A percentile compares a stretch with the other conserved stretches of the same genome.
Conservation (phyloP, 2,113 vertebrate genomes). For the Neoarius graeffei region DNA sequence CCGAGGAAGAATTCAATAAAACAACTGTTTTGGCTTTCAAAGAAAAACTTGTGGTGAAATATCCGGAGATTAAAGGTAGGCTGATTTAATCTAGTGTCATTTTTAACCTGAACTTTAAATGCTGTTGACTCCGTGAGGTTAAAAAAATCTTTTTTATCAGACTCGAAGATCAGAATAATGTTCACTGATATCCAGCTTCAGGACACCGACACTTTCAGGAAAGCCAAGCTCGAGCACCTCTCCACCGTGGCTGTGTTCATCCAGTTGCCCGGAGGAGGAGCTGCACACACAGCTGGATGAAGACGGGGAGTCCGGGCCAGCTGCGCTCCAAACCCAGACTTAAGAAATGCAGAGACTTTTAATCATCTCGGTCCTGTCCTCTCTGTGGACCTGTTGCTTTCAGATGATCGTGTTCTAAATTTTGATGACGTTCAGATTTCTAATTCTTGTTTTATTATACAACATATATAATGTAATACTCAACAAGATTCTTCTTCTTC, state of each 20-base stretch:
- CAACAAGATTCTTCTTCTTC: no score
- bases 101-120: background rate
- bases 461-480: no score
- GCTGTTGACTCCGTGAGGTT: background rate
- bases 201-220: constrained; percentile 22
- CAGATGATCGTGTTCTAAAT: no score
- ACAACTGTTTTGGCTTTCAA: constrained; percentile 26
- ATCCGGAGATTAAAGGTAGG: constrained; percentile 31
- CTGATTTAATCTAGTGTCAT: background rate
- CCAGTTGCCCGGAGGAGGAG: constrained; percentile 18
- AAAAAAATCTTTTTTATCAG: background rate
- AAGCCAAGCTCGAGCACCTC: background rate
- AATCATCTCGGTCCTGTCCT: no score
- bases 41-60: constrained; percentile 17
- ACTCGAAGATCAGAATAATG: background rate
- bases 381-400: no score
- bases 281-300: no score
- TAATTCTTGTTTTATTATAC: no score
- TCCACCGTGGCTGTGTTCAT: constrained; percentile 10
- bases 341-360: no score
- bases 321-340: no score
- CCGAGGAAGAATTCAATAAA: constrained; percentile 29
- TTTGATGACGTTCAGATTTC: no score
- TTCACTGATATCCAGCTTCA: background rate
- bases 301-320: no score